Base-by-base conservation (phyloP, 2,888 invertebrate genomes). In the Hirudinaria manillensis region DNA sequence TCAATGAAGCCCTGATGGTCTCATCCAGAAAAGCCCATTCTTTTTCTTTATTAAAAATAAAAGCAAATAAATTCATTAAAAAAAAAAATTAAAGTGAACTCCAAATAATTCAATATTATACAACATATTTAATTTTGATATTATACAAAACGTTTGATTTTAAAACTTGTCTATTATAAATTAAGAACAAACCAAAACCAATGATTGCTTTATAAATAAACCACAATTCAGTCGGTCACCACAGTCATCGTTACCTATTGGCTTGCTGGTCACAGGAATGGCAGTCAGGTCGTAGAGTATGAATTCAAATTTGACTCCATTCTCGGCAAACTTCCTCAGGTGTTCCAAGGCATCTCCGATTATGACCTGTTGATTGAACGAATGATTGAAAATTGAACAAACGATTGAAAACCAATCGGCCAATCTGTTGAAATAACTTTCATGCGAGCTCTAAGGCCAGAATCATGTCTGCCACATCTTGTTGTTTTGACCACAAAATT, bases 281-380 rank as follows among this genome's bases (percentile, higher is more conserved):
- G 95, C 95, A 0, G 95, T 95, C 78, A 96, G 88, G 85, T 96
- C 95, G 2, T 93, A 94, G 83, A 96, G 94, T 45, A 95, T 90
- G 82, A 91, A 94, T 87, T 95, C 95, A 81, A 94, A 94, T 82
- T 90, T 91, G 80, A 89, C 89, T n/a, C 90, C 91, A 16, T 80
- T 79, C 27, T 78, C 77, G 21, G 91, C 90, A 85, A 91, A 93
- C 79, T 92, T 90, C 66, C 89, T 88, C 78, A 96, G 87, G 32
- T 72, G 53, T 24, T 72, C 66, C 0, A 76, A 16, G 10, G 77
- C 77, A 3, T 79, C 90, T 80, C 91, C 89, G 85, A 94, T 90
- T 80, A 91, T 89, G 86, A 93, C 70, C 77, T 76, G 70, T 36
- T 16, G 45, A 45, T 45, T 7, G 45, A 45, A 34, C 10, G 51